A percentile compares a stretch with the other conserved stretches of the same genome.
Evolutionary conservation across 2,888 invertebrate genomes (phyloP).

Genomic region (Vanessa cardui): DNA sequence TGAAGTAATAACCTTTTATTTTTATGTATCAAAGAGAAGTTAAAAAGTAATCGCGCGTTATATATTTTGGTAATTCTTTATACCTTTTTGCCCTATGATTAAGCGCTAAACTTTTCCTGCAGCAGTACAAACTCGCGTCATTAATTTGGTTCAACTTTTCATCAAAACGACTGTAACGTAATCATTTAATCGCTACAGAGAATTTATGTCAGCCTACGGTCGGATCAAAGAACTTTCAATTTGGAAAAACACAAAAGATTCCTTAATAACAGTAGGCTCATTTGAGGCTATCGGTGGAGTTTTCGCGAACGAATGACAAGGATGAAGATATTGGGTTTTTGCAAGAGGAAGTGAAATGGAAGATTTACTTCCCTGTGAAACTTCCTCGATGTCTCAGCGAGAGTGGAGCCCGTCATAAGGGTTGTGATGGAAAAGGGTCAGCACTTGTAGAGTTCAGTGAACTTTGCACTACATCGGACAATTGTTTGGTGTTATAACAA

Average conservation of each 20-base stretch:
- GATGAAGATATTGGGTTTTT: slow-evolving; percentile 8
- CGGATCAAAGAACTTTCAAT: slow-evolving; percentile 28
- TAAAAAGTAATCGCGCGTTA: background rate
- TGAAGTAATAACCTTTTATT: background rate
- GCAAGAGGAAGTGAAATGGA: slow-evolving; percentile 25
- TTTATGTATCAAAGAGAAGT: background rate
- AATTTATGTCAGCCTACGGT: slow-evolving; percentile 20
- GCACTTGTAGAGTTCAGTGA: slow-evolving; percentile 56
- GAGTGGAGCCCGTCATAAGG: slow-evolving; percentile 35
- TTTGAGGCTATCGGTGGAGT: slow-evolving; percentile 18
- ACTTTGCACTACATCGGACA: slow-evolving; percentile 63
- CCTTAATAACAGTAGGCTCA: slow-evolving; percentile 11
- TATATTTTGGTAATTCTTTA: background rate
- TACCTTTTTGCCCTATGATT: background rate
- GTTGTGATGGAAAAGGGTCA: slow-evolving; percentile 40
- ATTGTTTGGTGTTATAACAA: slow-evolving; percentile 27
- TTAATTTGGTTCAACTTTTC: slow-evolving; percentile 31
- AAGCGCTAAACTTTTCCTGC: slow-evolving; percentile 12
- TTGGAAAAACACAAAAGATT: slow-evolving; percentile 13
- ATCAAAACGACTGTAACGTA: slow-evolving; percentile 33
- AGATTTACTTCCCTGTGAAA: slow-evolving; percentile 24
- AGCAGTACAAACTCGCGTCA: slow-evolving; percentile 13
- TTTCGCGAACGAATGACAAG: slow-evolving; percentile 28
- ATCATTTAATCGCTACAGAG: slow-evolving; percentile 32
- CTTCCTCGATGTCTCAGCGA: slow-evolving; percentile 23